Evolutionary conservation across 2,113 vertebrate species (phyloP), one percentile per base, ranked within the genome.

Genomic region (Geococcyx californianus): DNA sequence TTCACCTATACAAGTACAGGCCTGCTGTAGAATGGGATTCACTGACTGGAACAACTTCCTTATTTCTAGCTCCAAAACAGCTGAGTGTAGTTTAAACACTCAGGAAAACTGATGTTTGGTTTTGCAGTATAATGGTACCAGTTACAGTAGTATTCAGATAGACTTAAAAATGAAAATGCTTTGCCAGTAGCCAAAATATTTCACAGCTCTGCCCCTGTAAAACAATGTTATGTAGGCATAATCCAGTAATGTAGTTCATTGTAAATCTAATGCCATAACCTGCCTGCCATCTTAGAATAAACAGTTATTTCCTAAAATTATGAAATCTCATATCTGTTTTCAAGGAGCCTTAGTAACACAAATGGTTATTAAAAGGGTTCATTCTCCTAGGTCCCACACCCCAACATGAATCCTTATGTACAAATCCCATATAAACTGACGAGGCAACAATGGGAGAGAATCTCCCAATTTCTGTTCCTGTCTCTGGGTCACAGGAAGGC

Each of bases 251-350:
- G 4, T 91, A 95, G 91, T 78, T 95, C 83, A 90, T 74, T 95
- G 84, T 92, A 97, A 97, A 96, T 84, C 85, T 94, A 95, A 89
- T 87, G 73, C 45, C 16, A 7, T 85, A 95, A 97, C 97, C 89
- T 83, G 90, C 36, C 72, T 97, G 92, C 95, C 94, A 87, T 75
- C 95, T 84, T 92, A 86, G 87, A 97, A 97, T 91, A 97, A 97
- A 97, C 83, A 97, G 90, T 80, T 90, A 96, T 96, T 98, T 98
- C 97, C 95, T 93, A 97, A 98, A 98, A 97, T 97, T 87, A 90
- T 94, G 91, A 95, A 85, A 93, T 74, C 93, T 81, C 68, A 1
- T 78, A 76, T 95, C 76, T 95, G 58, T 94, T 93, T 97, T 94
- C 92, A 96, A 96, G 69, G 49, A 94, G 60, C 69, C 73, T 90